Percentiles rank a stretch among this genome's conserved stretches.
Evolutionary conservation across 1,140 invertebrate species (phyloP).

Genomic region (Hylyphantes graminicola): DNA sequence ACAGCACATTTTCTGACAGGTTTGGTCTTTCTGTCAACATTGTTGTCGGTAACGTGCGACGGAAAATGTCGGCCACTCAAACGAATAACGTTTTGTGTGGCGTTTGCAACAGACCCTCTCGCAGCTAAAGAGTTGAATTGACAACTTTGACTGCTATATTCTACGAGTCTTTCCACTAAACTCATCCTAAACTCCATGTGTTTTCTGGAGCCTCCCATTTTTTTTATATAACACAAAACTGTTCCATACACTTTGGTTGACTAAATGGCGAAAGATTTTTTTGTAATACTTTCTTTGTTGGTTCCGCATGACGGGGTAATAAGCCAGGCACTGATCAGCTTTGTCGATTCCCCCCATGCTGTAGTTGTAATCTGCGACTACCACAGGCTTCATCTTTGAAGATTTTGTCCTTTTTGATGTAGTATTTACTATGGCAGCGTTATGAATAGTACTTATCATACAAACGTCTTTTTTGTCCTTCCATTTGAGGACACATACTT

Average conservation of each 20-base stretch:
- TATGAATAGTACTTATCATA: neutral
- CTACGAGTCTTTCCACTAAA: neutral
- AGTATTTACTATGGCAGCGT: neutral
- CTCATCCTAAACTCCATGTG: conserved; percentile 11
- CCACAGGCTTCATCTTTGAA: neutral
- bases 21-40: neutral
- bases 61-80: neutral
- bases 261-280: conserved; percentile 18
- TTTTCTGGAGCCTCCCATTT: neutral
- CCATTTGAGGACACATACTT: conserved; percentile 10
- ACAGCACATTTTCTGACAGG: neutral
- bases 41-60: neutral
- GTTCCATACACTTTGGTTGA: conserved; percentile 22
- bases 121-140: no score
- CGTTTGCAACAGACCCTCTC: no score
- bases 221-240: conserved; percentile 17
- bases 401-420: neutral
- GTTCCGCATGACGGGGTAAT: neutral
- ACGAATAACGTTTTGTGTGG: neutral
- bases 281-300: conserved; percentile 24
- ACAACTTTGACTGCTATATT: neutral
- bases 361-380: neutral
- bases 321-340: conserved; percentile 12
- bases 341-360: conserved; percentile 13
- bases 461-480: neutral